Conservation (phyloP, 2,888 invertebrate genomes). For the Perizoma affinitatum region DNA sequence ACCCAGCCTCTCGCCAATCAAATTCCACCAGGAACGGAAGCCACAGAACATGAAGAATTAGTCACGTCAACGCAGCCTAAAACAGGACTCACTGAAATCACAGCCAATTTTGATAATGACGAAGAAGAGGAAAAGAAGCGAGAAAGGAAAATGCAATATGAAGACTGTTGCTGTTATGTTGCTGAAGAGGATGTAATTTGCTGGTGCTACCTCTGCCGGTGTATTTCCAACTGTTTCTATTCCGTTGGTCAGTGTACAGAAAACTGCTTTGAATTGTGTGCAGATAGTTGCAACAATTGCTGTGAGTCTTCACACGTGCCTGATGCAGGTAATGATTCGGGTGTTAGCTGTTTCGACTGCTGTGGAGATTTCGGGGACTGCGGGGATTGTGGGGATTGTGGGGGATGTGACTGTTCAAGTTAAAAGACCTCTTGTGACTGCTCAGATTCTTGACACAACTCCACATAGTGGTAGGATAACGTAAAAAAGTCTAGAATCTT, state of each 20-base stretch:
- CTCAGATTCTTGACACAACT: too few species aligned
- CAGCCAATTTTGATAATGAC: constrained; percentile 7
- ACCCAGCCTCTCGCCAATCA: constrained; percentile 37
- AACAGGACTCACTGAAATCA: too few species aligned
- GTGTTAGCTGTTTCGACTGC: constrained; percentile 24
- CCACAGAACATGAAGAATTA: constrained; percentile 4
- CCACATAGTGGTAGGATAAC: too few species aligned
- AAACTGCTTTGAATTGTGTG: constrained; percentile 45
- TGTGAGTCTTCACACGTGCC: constrained; percentile 36
- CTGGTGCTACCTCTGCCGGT: constrained; percentile 36
- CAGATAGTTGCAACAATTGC: constrained; percentile 42
- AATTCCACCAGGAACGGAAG: constrained; percentile 41
- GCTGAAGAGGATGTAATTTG: constrained; percentile 40
- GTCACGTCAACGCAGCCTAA: too few species aligned
- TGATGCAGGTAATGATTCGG: constrained; percentile 24
- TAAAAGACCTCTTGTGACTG: too few species aligned
- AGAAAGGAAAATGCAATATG: constrained; percentile 10
- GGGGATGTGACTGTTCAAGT: constrained; percentile 1
- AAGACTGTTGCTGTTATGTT: constrained; percentile 44
- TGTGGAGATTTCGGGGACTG: constrained; percentile 17
- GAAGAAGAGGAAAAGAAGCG: constrained; percentile 23
- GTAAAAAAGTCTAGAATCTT: too few species aligned
- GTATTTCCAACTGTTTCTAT: constrained; percentile 41
- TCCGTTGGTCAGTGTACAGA: constrained; percentile 43
- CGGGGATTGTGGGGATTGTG: constrained; percentile 15